Evolutionary conservation across 2,888 invertebrate species (phyloP).

Genomic region (Parnassius glacialis): DNA sequence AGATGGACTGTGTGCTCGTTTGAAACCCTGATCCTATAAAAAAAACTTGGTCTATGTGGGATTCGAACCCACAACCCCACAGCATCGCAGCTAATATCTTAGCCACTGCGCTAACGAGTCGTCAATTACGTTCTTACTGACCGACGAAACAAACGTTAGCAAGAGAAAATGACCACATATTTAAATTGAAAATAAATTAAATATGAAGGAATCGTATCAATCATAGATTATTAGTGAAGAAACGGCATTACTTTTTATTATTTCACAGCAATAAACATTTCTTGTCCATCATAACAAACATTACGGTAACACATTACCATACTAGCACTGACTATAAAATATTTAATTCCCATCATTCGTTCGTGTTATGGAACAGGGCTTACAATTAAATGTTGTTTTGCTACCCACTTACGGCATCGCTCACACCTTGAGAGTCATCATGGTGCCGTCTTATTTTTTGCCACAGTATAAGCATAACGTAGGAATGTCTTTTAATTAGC

Average conservation of each 20-base stretch:
- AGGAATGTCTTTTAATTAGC: conserved; percentile 71
- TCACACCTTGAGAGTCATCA: conserved; percentile 66
- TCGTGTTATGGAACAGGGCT: conserved; percentile 50
- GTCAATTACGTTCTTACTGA: no score
- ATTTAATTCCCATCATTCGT: conserved; percentile 53
- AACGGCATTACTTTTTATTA: conserved; percentile 24
- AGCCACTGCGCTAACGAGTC: no score
- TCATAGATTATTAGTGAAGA: conserved; percentile 14
- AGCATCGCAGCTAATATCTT: no score
- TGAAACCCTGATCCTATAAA: no score
- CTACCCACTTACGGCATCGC: conserved; percentile 62
- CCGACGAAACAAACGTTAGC: no score
- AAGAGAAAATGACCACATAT: neutral
- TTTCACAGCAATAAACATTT: conserved; percentile 38
- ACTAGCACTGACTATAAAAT: conserved; percentile 44
- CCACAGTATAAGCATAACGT: conserved; percentile 51
- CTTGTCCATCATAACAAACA: conserved; percentile 37
- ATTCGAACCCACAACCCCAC: no score
- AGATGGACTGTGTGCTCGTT: no score
- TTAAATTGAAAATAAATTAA: conserved; percentile 13
- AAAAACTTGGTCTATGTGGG: no score
- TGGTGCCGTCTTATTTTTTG: conserved; percentile 61
- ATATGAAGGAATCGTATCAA: conserved; percentile 8
- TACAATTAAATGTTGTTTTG: conserved; percentile 62
- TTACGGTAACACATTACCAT: conserved; percentile 46